Evolutionary conservation across 2,113 vertebrate species (phyloP), one percentile per base, ranked within the genome.

Genomic region (Helogale parvula): DNA sequence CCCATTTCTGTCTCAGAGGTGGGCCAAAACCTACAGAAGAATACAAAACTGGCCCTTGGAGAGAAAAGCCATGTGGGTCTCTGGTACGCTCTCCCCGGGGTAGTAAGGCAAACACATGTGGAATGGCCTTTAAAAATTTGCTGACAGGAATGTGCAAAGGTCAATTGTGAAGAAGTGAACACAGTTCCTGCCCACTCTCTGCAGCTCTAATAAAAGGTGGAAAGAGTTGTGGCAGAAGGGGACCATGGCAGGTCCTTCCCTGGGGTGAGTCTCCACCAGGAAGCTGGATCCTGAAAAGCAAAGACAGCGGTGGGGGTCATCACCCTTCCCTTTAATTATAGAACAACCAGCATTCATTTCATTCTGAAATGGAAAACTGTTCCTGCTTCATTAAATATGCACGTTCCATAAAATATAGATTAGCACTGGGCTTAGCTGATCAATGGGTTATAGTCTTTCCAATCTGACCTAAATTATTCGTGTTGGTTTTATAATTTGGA

Each of bases 321-420:
- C 9, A 3, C 31, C 54, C 60, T 94, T 86, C 68, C 76, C 52
- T 93, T 97, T 95, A 96, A 97, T 98, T 98, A 97, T 35, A 14
- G 97, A 96, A 96, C 88, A 95, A 96, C 97, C 84, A 76, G 94
- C 84, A 94, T 97, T 98, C 85, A 95, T 96, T 95, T 88, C 85
- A 65, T 98, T 98, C 97, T 1, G 15, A 98, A 98, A 97, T 97
- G 96, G 95, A 98, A 97, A 96, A 86, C 74, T 13, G 2, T 94
- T 98, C 88, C 85, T 98, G 68, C 97, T 94, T 98, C 97, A 98
- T 98, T 98, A 99, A 99, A 98, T 98, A 98, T 98, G 97, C 97
- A 98, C 1, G 0, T 95, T 96, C 96, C 87, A 98, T 98, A 97
- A 98, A 98, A 98, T 98, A 98, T 98, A 97, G 95, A 98, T 98